A percentile compares a stretch with the other conserved stretches of the same genome.
These are phyloP conservation scores for Idaea aversata DNA, from an alignment of 2,888 invertebrate genomes.

Conservation along the genomic window DNA sequence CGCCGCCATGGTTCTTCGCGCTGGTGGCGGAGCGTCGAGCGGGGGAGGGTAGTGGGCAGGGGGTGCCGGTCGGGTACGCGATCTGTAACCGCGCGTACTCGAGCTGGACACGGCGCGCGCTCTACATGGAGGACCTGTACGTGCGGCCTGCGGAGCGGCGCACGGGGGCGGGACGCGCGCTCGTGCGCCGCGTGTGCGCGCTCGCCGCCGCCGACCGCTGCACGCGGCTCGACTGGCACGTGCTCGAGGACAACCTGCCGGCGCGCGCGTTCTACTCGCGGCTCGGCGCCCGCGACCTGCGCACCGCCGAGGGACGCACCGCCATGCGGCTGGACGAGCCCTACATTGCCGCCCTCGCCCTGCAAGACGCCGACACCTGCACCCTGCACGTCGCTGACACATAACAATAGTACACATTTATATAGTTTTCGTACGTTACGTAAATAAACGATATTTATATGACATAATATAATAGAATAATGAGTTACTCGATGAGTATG, in stretches of 20 bases:
- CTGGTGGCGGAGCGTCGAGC: constrained; percentile 80
- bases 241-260: constrained; percentile 86
- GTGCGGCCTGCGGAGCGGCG: constrained; percentile 83
- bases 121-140: constrained; percentile 93
- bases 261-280: constrained; percentile 88
- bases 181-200: constrained; percentile 73
- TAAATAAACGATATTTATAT: background rate
- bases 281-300: constrained; percentile 81
- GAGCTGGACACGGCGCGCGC: constrained; percentile 90
- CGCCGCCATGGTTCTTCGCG: constrained; percentile 82
- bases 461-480: background rate
- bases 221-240: constrained; percentile 87
- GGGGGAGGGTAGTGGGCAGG: too few relatives aligned
- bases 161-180: constrained; percentile 80
- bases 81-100: constrained; percentile 91
- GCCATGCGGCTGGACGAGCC: constrained; percentile 59
- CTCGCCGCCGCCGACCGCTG: constrained; percentile 71
- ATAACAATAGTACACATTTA: background rate
- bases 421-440: background rate
- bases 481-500: background rate
- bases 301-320: constrained; percentile 51
- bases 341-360: constrained; percentile 45
- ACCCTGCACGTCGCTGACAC: background rate
- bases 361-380: background rate
- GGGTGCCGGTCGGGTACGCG: constrained; percentile 84